Conservation (phyloP, 2,797 vertebrate species). For the Acrossocheilus wenchowensis region DNA sequence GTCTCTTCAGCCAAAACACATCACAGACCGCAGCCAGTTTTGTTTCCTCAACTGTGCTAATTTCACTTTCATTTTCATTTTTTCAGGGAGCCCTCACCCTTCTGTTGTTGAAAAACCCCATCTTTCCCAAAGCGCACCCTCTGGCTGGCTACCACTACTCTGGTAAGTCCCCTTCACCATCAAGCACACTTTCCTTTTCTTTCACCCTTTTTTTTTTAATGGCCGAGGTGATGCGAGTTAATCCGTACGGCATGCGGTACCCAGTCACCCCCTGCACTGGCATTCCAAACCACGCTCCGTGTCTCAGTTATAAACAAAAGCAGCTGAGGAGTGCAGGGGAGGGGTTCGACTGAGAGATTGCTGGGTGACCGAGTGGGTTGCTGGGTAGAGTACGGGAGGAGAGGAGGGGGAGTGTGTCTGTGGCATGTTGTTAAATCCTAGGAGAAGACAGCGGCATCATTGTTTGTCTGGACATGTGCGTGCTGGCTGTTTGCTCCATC, state of each 20-base stretch:
- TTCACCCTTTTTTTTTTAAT: not conserved
- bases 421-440: conserved; percentile 75
- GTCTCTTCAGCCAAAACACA: not conserved
- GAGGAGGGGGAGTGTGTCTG: conserved; percentile 55
- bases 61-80: conserved; percentile 30
- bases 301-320: conserved; percentile 60
- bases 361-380: conserved; percentile 71
- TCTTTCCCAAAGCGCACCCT: conserved; percentile 81
- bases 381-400: conserved; percentile 49
- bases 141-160: conserved; percentile 94
- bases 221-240: not conserved
- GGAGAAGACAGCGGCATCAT: conserved; percentile 74
- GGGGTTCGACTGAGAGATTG: conserved; percentile 55
- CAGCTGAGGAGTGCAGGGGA: conserved; percentile 65
- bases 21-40: not conserved
- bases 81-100: conserved; percentile 87
- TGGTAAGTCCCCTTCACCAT: conserved; percentile 74
- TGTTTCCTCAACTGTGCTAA: conserved; percentile 11
- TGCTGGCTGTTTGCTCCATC: conserved; percentile 53
- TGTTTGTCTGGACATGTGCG: conserved; percentile 70
- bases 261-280: conserved; percentile 12
- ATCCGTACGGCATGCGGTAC: not conserved
- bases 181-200: conserved; percentile 1
- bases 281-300: conserved; percentile 29
- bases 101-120: conserved; percentile 86